Evolutionary conservation across 2,888 invertebrate genomes (phyloP).

Genomic region (Eudasyphora cyanicolor): DNA sequence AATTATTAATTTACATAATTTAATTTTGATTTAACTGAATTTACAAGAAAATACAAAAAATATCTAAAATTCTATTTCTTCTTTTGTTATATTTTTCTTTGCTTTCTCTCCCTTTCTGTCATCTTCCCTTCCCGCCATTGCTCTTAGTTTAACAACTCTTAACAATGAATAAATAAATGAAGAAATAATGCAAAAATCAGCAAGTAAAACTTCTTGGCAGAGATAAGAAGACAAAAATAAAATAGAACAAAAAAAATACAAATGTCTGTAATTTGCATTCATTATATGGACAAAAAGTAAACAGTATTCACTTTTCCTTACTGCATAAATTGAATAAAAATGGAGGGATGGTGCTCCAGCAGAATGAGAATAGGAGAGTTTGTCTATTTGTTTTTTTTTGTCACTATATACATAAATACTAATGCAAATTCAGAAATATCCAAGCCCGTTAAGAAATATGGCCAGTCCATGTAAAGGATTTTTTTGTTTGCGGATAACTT

Average conservation of each 20-base stretch:
- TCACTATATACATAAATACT: no score
- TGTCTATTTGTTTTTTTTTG: no score
- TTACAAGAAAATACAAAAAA: neutral
- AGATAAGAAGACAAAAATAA: slow-evolving; percentile 13
- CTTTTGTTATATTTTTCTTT: neutral
- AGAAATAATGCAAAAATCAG: neutral
- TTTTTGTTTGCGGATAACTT: no score
- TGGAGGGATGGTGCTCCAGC: neutral
- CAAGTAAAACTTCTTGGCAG: slow-evolving; percentile 2
- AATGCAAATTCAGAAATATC: no score
- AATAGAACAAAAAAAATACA: neutral
- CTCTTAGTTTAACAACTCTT: neutral
- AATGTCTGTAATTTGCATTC: slow-evolving; percentile 19
- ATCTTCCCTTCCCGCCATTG: neutral
- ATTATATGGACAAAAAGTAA: slow-evolving; percentile 21
- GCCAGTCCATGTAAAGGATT: no score
- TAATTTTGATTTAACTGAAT: slow-evolving; percentile 22
- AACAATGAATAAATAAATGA: neutral
- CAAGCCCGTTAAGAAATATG: no score
- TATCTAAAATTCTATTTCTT: neutral
- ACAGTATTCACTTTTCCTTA: neutral
- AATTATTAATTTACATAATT: slow-evolving; percentile 47
- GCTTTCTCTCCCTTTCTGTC: neutral
- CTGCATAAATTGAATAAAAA: neutral
- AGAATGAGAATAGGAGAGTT: no score